A percentile compares a stretch with the other conserved stretches of the same genome.
Evolutionary conservation across 2,113 vertebrate genomes (phyloP).

Genomic region (Cisticola juncidis): DNA sequence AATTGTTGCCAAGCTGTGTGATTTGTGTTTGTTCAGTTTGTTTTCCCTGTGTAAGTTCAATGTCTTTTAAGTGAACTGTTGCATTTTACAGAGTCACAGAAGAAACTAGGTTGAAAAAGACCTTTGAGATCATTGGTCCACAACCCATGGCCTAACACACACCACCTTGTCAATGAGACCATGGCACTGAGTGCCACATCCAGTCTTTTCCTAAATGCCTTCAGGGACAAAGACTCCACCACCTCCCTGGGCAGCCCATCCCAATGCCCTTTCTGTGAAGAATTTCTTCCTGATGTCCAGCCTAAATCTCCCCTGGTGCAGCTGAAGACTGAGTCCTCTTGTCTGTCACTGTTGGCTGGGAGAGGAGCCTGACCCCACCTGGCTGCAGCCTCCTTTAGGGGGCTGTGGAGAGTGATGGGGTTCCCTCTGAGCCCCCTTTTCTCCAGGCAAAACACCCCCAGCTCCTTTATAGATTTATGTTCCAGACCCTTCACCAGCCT

Average conservation of each 20-base stretch:
- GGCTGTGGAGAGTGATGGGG: neutral
- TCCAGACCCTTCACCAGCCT: neutral
- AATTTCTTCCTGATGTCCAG: neutral
- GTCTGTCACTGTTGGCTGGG: neutral
- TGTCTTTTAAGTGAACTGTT: neutral
- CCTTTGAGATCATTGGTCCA: neutral
- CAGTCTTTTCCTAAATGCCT: neutral
- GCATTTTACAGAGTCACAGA: neutral
- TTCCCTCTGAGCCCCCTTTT: neutral
- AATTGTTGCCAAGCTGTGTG: neutral
- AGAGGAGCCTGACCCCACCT: no score
- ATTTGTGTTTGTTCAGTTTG: neutral
- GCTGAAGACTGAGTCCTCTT: neutral
- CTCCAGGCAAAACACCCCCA: neutral
- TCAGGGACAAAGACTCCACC: accelerated
- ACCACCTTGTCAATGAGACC: neutral
- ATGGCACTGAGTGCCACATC: neutral
- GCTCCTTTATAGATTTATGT: neutral
- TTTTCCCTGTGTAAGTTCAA: neutral
- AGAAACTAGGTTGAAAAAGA: neutral
- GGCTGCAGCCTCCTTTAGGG: neutral
- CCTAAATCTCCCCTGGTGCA: neutral
- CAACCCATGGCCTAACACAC: neutral
- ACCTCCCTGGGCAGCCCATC: neutral
- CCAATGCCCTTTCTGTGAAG: neutral